A percentile compares a stretch with the other conserved stretches of the same genome.
Conservation (phyloP, 1,140 invertebrate genomes). For the Drosophila bocqueti region DNA sequence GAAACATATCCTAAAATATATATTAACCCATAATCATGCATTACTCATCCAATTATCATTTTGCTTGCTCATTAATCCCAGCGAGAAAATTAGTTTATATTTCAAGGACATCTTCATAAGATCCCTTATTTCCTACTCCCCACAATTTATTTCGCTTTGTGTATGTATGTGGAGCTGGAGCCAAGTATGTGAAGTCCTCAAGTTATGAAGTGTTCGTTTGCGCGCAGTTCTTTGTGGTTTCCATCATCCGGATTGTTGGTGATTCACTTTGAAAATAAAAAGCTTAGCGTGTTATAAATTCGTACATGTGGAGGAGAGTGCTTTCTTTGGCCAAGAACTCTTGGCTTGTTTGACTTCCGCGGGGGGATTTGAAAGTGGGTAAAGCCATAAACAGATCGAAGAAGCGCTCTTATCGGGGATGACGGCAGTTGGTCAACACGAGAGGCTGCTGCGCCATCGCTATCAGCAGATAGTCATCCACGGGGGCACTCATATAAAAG, state of each 20-base stretch:
- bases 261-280: conserved; percentile 73
- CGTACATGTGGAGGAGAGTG: conserved; percentile 3
- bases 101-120: conserved; percentile 10
- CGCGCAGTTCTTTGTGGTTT: conserved; percentile 60
- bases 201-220: conserved; percentile 68
- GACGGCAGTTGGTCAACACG: conserved; percentile 46
- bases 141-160: conserved; percentile 41
- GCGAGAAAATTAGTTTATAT: not conserved
- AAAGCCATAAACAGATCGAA: conserved; percentile 73
- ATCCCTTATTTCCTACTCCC: not conserved
- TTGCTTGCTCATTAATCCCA: conserved; percentile 4
- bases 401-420: conserved; percentile 52
- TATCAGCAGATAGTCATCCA: conserved; percentile 45
- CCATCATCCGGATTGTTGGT: conserved; percentile 64
- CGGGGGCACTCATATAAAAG: conserved; percentile 30
- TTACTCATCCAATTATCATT: not conserved
- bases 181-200: conserved; percentile 19
- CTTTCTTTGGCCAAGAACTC: conserved; percentile 25
- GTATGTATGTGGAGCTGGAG: conserved; percentile 40
- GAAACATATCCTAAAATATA: not conserved
- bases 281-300: conserved; percentile 64
- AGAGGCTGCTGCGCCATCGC: conserved; percentile 62
- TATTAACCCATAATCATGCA: not conserved
- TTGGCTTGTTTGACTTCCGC: conserved; percentile 25
- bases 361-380: conserved; percentile 14